phyloP scores from a whole-genome alignment of 2,888 invertebrate genomes.

The Oscheius sp. region DNA sequence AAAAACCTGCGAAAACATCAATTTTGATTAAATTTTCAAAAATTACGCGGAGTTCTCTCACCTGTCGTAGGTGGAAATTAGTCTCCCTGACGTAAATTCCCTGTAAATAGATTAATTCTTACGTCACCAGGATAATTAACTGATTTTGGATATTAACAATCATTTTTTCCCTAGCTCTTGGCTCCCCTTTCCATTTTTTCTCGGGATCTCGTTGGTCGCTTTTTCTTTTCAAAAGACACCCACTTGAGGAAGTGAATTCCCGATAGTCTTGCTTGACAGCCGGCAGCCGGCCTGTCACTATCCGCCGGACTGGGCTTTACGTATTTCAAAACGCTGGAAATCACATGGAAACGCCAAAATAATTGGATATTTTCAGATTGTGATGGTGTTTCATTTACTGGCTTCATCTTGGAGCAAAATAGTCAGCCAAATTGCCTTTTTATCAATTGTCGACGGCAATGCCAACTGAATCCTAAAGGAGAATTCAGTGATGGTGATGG shows the following conservation, averaged over 20 bases:
- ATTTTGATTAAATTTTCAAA: no score
- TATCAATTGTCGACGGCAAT: constrained; percentile 48
- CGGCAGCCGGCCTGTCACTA: neutral
- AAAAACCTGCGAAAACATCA: no score
- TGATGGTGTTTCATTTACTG: constrained; percentile 56
- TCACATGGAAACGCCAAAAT: neutral
- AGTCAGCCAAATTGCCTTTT: constrained; percentile 57
- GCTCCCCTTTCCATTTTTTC: neutral
- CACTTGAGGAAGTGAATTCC: constrained; percentile 29
- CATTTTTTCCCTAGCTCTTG: neutral
- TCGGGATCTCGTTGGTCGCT: neutral
- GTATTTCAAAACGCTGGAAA: neutral
- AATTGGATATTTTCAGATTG: constrained; percentile 49
- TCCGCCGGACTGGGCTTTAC: neutral
- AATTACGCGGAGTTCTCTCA: no score
- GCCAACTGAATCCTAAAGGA: constrained; percentile 44
- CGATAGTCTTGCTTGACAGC: neutral
- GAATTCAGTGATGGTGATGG: constrained; percentile 47
- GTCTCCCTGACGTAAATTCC: no score
- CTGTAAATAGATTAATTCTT: no score
- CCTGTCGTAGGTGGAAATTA: no score
- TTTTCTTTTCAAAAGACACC: constrained; percentile 27
- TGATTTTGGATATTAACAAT: neutral
- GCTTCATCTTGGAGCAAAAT: constrained; percentile 43
- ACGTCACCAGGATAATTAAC: no score